Evolutionary conservation across 2,113 vertebrate species (phyloP).

Genomic region (Carlito syrichta): DNA sequence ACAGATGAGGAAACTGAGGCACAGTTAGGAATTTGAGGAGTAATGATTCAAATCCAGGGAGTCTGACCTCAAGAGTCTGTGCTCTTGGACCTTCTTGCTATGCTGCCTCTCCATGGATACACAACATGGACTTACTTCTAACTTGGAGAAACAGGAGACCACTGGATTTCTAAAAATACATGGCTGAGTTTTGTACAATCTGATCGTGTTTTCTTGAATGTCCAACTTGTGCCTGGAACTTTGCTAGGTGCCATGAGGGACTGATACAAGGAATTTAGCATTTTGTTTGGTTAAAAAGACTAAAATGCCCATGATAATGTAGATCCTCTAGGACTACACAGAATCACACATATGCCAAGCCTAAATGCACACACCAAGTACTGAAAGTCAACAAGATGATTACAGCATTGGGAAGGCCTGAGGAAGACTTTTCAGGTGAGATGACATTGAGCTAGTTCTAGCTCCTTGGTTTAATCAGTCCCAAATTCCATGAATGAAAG

Average conservation of each 20-base stretch:
- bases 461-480: slow-evolving; percentile 1
- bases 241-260: not conserved
- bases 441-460: not conserved
- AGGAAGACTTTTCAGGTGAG: not conserved
- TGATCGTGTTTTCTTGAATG: not conserved
- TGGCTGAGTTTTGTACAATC: slow-evolving; percentile 1
- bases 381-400: not conserved
- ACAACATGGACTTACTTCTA: not conserved
- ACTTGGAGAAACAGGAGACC: not conserved
- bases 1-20: not conserved
- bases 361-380: not conserved
- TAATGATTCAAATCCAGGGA: not conserved
- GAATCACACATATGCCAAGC: not conserved
- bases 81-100: not conserved
- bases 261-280: not conserved
- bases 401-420: not conserved
- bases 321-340: not conserved
- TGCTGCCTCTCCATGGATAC: not conserved
- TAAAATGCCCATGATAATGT: not conserved
- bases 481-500: slow-evolving; percentile 36
- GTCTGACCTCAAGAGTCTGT: not conserved
- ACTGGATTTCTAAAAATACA: not conserved
- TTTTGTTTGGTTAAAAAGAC: not conserved
- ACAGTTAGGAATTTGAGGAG: not conserved
- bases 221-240: not conserved